Evolutionary conservation across 2,113 vertebrate genomes (phyloP), one percentile per base, ranked within the genome.

Genomic region (Laticauda colubrina): DNA sequence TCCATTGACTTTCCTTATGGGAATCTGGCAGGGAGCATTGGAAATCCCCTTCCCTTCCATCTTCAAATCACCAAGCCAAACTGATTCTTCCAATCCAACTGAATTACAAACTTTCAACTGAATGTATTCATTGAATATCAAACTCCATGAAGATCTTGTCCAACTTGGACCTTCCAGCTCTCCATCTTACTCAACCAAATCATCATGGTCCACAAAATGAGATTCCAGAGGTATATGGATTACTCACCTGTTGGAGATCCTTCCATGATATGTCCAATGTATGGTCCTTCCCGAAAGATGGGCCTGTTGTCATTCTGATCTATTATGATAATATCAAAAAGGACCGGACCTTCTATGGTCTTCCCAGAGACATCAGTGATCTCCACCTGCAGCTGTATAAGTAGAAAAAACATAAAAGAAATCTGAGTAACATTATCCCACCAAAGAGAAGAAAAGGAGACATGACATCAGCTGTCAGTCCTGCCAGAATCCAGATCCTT

Each of bases 251-350:
- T 99, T 5, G 99, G 98, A 2, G 99, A 99, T 0, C 98, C 99
- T 91, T 99, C 99, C 92, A 99, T 98, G 94, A 99, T 98, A 0
- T 99, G 98, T 4, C 99, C 99, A 0, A 98, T 0, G 3, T 99
- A 99, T 9, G 98, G 98, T 0, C 98, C 98, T 95, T 99, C 99
- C 90, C 96, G 98, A 95, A 99, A 99, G 97, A 98, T 97, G 0
- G 99, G 99, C 55, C 98, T 97, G 97, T 99, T 99, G 96, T 99
- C 99, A 53, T 99, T 99, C 94, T 99, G 99, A 96, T 99, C 99
- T 11, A 99, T 99, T 92, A 99, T 98, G 0, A 95, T 96, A 94
- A 99, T 96, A 48, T 98, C 97, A 53, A 99, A 96, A 11, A 96
- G 96, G 4, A 97, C 98, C 0, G 99, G 99, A 0, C 98, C 99